Base-by-base conservation (phyloP, 2,888 invertebrate species). In the Doris montereyensis region DNA sequence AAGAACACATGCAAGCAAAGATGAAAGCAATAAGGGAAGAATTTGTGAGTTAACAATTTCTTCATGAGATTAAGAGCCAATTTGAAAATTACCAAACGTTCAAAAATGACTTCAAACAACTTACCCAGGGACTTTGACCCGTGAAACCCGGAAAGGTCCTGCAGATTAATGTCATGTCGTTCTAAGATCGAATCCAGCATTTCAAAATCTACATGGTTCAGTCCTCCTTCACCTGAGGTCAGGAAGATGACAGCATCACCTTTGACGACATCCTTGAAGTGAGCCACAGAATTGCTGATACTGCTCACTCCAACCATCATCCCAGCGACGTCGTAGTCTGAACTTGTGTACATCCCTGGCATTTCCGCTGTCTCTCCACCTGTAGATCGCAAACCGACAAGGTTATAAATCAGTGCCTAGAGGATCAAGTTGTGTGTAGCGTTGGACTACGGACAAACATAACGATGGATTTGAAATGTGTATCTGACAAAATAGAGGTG, bases 271-370 rank as follows among this genome's bases (percentile, higher is more conserved):
- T 94, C 93, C 60, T 93, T 91, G 2, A 93, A 92, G 75, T 93
- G 93, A 0, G 97, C 97, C 86, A 97, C 91, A 68, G 97, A 92
- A 71, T 94, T 93, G 0, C 92, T 88, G 83, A 95, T 93, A 91
- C 98, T 97, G 0, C 97, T 96, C 0, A 96, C 95, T 0, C 98
- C 99, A 0, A 99, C 96, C 0, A 97, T 95, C 92, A 99, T 99
- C 1, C 99, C 99, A 17, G 98, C 98, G 75, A 99, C 91, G 91
- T 99, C 99, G 91, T 98, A 99, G 84, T 97, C 96, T 0, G 95
- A 96, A 0, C 93, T 92, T 1, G 94, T 93, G 92, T 99, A 99
- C 93, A 99, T 95, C 0, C 96, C 95, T 0, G 99, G 98, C 89
- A 89, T 89, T 76, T 89, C 89, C 0, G 98, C 98, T 0, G 98